A percentile compares a stretch with the other conserved stretches of the same genome.
Evolutionary conservation across 1,140 invertebrate genomes (phyloP).

Genomic region (Spodoptera litura): DNA sequence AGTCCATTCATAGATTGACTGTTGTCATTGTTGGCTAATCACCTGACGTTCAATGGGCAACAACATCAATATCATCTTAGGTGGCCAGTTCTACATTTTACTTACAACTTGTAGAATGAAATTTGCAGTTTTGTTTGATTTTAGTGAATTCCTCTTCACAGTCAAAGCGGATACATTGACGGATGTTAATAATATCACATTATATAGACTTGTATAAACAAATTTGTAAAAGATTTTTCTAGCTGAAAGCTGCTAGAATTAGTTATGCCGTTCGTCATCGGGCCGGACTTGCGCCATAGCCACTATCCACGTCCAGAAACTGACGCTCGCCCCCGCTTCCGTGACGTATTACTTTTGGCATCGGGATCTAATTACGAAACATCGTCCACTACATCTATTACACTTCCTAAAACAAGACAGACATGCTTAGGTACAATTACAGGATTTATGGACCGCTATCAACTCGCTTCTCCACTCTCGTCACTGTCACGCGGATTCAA

Average conservation of each 20-base stretch:
- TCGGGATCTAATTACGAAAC: constrained; percentile 57
- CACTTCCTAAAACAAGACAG: constrained; percentile 51
- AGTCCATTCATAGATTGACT: constrained; percentile 14
- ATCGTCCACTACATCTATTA: constrained; percentile 47
- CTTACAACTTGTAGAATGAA: neutral
- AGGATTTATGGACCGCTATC: constrained; percentile 34
- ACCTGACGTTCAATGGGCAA: neutral
- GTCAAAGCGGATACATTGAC: neutral
- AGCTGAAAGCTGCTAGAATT: constrained; percentile 20
- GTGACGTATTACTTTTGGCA: constrained; percentile 68
- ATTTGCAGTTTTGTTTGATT: no score
- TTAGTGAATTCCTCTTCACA: neutral
- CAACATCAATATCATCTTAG: neutral
- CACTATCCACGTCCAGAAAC: constrained; percentile 14
- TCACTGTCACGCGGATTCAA: constrained; percentile 54
- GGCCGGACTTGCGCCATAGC: constrained; percentile 10
- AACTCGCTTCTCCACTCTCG: constrained; percentile 14
- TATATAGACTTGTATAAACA: constrained; percentile 22
- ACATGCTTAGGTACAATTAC: constrained; percentile 24
- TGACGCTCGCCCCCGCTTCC: constrained; percentile 21
- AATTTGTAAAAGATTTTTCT: neutral
- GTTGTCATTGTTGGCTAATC: neutral
- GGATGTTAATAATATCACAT: neutral
- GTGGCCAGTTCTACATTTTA: constrained; percentile 3
- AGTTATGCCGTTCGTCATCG: constrained; percentile 17